These are phyloP conservation scores for Onthophagus sagittarius DNA, from an alignment of 2,888 invertebrate species.

Conservation along the genomic window DNA sequence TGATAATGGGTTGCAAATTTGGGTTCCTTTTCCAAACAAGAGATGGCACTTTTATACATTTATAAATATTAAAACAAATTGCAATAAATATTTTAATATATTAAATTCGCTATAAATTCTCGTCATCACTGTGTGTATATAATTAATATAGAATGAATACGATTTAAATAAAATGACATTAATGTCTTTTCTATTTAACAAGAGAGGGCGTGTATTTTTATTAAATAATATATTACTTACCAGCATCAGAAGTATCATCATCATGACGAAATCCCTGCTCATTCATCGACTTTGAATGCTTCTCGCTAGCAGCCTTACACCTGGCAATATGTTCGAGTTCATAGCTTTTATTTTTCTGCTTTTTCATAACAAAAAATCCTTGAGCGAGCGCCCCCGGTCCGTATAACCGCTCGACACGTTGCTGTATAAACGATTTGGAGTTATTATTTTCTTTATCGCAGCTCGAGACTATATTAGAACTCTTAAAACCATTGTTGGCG, in stretches of 20 bases:
- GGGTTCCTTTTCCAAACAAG: no score
- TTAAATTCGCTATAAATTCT: no score
- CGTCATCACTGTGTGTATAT: no score
- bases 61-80: no score
- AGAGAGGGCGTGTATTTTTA: no score
- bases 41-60: no score
- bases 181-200: no score
- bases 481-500: conserved; percentile 34
- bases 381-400: conserved; percentile 84
- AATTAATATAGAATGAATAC: no score
- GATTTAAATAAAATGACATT: no score
- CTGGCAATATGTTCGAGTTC: conserved; percentile 22
- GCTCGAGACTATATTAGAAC: conserved; percentile 24
- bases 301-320: conserved; percentile 23
- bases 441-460: conserved; percentile 30
- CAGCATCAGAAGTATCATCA: conserved; percentile 38
- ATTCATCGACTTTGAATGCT: conserved; percentile 38
- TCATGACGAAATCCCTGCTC: conserved; percentile 32
- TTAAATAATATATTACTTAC: conserved; percentile 39
- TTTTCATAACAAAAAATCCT: conserved; percentile 71
- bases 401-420: conserved; percentile 82
- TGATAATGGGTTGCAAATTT: no score
- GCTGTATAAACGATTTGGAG: conserved; percentile 78
- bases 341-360: conserved; percentile 40
- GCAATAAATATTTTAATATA: no score